These are phyloP conservation scores for Sminthurides bifidus DNA, from an alignment of 1,140 invertebrate genomes.

Conservation along the genomic window DNA sequence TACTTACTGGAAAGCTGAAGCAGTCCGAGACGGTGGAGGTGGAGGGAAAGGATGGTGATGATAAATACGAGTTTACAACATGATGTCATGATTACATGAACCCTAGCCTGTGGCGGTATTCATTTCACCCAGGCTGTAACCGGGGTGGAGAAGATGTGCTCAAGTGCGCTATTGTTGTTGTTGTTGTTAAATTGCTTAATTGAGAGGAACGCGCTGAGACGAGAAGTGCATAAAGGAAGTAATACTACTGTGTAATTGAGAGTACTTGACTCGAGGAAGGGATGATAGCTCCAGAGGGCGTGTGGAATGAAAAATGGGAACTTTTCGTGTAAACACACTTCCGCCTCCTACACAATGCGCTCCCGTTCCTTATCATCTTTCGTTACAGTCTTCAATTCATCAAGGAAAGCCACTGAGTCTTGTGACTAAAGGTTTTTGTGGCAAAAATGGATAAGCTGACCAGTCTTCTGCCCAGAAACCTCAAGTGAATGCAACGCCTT, in stretches of 20 bases:
- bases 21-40: too few relatives aligned
- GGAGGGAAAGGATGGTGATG: too few relatives aligned
- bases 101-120: too few relatives aligned
- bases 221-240: conserved; percentile 1
- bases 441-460: too few relatives aligned
- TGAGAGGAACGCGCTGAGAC: neutral
- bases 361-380: neutral
- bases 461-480: neutral
- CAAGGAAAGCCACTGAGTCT: too few relatives aligned
- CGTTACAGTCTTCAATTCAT: too few relatives aligned
- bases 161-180: neutral
- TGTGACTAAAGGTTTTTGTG: too few relatives aligned
- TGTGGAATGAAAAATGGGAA: conserved; percentile 22
- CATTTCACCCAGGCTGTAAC: too few relatives aligned
- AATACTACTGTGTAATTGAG: conserved; percentile 9
- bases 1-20: too few relatives aligned
- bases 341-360: neutral
- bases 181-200: conserved; percentile 14
- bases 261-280: conserved; percentile 8
- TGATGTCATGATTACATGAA: too few relatives aligned
- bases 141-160: too few relatives aligned
- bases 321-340: conserved; percentile 21
- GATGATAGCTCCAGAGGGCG: conserved; percentile 16
- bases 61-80: too few relatives aligned
- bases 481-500: neutral